Conservation (phyloP, 2,113 vertebrate genomes). For the Xenopus borealis region DNA sequence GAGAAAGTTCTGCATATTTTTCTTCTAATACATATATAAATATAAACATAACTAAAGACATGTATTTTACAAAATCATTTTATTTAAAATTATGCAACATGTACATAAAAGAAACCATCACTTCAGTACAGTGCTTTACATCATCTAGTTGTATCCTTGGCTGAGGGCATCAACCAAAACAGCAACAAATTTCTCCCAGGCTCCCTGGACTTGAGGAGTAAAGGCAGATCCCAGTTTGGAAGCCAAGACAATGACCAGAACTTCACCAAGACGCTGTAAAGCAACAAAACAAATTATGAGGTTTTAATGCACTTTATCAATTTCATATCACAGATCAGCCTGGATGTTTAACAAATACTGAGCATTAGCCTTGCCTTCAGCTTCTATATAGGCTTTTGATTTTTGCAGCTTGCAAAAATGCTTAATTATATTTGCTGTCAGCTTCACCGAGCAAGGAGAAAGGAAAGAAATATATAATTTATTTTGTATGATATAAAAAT, state of each 20-base stretch:
- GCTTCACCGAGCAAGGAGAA: conserved; percentile 73
- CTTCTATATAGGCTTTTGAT: no score
- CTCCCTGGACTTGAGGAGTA: conserved; percentile 56
- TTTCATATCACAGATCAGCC: no score
- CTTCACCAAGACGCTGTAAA: conserved; percentile 72
- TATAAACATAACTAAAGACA: no score
- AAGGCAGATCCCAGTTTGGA: conserved; percentile 59
- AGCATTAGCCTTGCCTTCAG: no score
- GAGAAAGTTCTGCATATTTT: no score
- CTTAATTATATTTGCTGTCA: background rate
- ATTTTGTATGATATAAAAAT: no score
- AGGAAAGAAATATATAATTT: background rate
- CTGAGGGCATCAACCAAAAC: conserved; percentile 73
- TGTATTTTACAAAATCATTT: background rate
- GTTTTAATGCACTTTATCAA: no score
- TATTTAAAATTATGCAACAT: background rate
- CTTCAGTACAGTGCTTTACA: background rate
- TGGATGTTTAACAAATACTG: no score
- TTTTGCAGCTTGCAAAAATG: no score
- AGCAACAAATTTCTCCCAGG: conserved; percentile 74
- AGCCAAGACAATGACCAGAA: conserved; percentile 67
- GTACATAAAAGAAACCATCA: background rate
- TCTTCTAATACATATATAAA: no score
- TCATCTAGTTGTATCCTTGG: conserved; percentile 60
- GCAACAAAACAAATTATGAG: no score